phyloP scores from a whole-genome alignment of 64 coral and sea anemone species.

The Dendrophyllia cribrosa region DNA sequence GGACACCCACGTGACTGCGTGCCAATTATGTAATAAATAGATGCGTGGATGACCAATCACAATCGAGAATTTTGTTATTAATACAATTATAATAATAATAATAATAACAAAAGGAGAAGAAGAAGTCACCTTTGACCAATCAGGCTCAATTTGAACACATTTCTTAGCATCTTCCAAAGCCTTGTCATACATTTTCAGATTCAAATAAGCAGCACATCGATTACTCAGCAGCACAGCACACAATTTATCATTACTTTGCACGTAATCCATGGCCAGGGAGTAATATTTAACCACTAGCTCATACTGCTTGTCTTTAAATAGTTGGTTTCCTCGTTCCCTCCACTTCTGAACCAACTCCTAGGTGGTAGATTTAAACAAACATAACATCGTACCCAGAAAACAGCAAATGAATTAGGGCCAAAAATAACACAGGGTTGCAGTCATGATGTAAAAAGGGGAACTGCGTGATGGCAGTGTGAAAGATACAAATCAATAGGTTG shows the following conservation, averaged over 20 bases:
- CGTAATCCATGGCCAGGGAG: constrained; percentile 57
- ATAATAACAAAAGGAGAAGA: not conserved
- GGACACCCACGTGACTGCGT: too few species aligned
- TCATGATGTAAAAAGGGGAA: too few species aligned
- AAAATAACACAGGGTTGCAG: too few species aligned
- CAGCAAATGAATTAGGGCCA: not conserved
- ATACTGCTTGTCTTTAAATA: constrained; percentile 53
- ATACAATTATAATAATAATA: not conserved
- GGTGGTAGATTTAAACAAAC: too few species aligned
- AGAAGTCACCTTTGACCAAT: constrained; percentile 60
- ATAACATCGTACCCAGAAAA: too few species aligned
- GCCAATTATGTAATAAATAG: too few species aligned
- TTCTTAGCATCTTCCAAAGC: constrained; percentile 54
- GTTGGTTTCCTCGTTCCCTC: constrained; percentile 40
- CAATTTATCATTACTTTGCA: not conserved
- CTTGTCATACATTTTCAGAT: constrained; percentile 39
- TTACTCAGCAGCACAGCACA: constrained; percentile 40
- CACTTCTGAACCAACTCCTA: constrained; percentile 29
- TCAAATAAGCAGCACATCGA: constrained; percentile 59
- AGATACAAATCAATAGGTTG: too few species aligned
- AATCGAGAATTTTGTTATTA: too few species aligned
- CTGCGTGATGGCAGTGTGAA: too few species aligned
- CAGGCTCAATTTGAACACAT: constrained; percentile 53
- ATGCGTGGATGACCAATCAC: too few species aligned
- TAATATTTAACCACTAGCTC: constrained; percentile 35